Evolutionary conservation across 2,888 invertebrate species (phyloP).

Genomic region (Zygaena filipendulae): DNA sequence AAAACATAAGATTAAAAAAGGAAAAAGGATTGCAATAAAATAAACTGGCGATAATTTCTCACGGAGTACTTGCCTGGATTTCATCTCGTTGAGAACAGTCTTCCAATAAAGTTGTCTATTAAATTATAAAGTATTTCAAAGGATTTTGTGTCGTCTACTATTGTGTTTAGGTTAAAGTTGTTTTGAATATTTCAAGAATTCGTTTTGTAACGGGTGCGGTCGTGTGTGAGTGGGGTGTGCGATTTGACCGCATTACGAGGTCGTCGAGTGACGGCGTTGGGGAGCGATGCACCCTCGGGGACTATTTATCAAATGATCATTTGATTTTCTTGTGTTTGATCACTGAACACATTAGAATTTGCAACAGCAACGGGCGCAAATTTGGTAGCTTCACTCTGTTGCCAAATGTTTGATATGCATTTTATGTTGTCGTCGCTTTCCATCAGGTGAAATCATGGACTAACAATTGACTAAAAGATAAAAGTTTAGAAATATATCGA

Average conservation of each 20-base stretch:
- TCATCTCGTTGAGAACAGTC: background rate
- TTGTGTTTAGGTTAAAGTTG: conserved; percentile 20
- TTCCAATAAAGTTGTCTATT: too few relatives aligned
- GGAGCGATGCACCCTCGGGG: conserved; percentile 38
- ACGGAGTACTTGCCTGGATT: conserved; percentile 17
- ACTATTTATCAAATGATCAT: conserved; percentile 71
- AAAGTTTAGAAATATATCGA: too few relatives aligned
- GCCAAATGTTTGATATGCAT: conserved; percentile 2
- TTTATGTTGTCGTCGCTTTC: background rate
- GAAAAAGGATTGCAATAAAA: conserved; percentile 28
- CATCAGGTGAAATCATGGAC: conserved; percentile 12
- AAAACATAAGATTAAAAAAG: conserved; percentile 16
- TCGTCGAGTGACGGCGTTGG: conserved; percentile 21
- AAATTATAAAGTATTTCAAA: too few relatives aligned
- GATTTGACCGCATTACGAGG: conserved; percentile 57
- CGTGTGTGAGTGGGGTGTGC: conserved; percentile 14
- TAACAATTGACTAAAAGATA: conserved; percentile 7
- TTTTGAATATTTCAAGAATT: conserved; percentile 3
- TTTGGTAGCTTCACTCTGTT: conserved; percentile 39
- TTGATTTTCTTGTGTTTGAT: conserved; percentile 71
- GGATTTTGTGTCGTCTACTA: conserved; percentile 8
- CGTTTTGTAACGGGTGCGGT: conserved; percentile 2
- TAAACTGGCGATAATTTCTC: conserved; percentile 40
- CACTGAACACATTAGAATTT: conserved; percentile 67
- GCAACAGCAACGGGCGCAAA: conserved; percentile 35